A percentile compares a stretch with the other conserved stretches of the same genome.
phyloP scores from a whole-genome alignment of 2,113 vertebrate genomes.

The Galbula dea region DNA sequence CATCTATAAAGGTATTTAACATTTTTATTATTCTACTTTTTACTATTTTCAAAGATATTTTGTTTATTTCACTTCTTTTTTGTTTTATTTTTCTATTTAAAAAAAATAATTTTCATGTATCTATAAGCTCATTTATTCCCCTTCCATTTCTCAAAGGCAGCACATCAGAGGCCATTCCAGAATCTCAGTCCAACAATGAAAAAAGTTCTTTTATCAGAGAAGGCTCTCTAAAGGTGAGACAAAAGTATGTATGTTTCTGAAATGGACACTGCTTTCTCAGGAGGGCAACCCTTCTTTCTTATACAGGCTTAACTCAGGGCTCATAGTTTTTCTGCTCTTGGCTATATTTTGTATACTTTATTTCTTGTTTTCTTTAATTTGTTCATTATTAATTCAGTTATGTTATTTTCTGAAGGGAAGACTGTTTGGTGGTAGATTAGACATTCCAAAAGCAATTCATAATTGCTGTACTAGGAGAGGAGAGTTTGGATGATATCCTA shows the following conservation, averaged over 20 bases:
- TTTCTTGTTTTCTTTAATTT: neutral
- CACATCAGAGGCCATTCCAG: neutral
- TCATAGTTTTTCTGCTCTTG: neutral
- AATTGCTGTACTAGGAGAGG: neutral
- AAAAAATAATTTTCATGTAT: neutral
- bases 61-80: neutral
- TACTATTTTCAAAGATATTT: neutral
- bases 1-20: neutral
- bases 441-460: neutral
- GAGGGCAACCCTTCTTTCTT: neutral
- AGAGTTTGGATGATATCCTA: neutral
- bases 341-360: neutral
- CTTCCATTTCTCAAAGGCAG: conserved; percentile 30
- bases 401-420: neutral
- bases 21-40: neutral
- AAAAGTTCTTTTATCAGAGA: conserved; percentile 69
- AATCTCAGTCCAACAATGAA: neutral
- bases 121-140: neutral
- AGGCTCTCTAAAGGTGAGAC: conserved; percentile 77
- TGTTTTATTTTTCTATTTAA: neutral
- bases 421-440: neutral
- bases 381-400: neutral
- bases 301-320: neutral
- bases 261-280: neutral
- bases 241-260: neutral